Base-by-base conservation (phyloP, 1,140 invertebrate species). In the Euura lappo region DNA sequence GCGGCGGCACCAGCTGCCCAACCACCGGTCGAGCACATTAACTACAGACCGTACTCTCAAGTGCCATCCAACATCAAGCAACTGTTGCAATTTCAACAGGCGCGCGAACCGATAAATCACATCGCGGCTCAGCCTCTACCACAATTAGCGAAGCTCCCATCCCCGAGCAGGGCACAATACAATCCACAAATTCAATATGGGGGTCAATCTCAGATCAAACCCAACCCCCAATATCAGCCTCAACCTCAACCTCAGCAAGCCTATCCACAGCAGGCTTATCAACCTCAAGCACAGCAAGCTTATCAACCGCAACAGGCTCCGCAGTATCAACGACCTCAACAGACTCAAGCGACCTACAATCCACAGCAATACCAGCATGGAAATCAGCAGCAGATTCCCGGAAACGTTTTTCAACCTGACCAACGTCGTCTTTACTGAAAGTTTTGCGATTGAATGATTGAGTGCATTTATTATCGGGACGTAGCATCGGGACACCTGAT, bases 21-120 rank as follows among this genome's bases (percentile, higher is more conserved):
- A 67, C 73, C 71, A 8, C 77, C 78, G 51, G 46, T 72, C 6
- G 69, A 75, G 1, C 73, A 75, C 1, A 69, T 77, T 4, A 82
- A 78, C 44, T 85, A 87, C 13, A 77, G 79, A 51, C 78, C 81
- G 0, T 75, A 79, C n/a, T 80, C 80, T 44, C 83, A 87, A 44
- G 84, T 81, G 0, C 85, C 86, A 5, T 72, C 78, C 1, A 77
- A 81, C 2, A 86, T 88, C 11, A 80, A 84, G 68, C 79, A 85
- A 44, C 75, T 88, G 44, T 72, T 87, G 5, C 78, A 84, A 11
- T 75, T 76, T 0, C 85, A 86, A 71, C 79, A 82, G 65, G 77
- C 78, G 5, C 81, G 82, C 1, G 79, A 86, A 5, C 84, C 86
- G 2, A 64, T 86, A 42, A 80, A 86, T 2, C 79, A 83, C 64